phyloP scores from a whole-genome alignment of 2,888 invertebrate genomes.

The Campopleginae sp. region DNA sequence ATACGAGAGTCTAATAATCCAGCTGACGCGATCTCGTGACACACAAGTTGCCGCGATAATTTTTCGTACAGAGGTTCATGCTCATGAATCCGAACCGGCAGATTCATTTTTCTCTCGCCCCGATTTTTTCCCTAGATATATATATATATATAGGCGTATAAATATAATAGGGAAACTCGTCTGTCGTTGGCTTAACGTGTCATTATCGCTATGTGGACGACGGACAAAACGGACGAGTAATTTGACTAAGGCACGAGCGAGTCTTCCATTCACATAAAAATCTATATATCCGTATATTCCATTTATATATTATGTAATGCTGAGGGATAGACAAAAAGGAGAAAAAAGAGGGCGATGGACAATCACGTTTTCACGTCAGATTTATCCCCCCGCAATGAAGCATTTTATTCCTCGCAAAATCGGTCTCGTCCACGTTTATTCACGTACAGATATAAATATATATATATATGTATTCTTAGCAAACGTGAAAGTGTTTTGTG shows the following conservation, averaged over 20 bases:
- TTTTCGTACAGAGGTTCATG: slow-evolving; percentile 17
- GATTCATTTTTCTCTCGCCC: slow-evolving; percentile 69
- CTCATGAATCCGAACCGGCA: slow-evolving; percentile 59
- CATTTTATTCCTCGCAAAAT: slow-evolving; percentile 64
- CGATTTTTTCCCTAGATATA: slow-evolving; percentile 37
- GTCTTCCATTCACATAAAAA: slow-evolving; percentile 46
- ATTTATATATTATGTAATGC: slow-evolving; percentile 19
- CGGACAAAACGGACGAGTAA: slow-evolving; percentile 70
- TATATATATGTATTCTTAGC: slow-evolving; percentile 4
- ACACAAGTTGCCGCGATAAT: slow-evolving; percentile 27
- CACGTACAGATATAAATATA: background rate
- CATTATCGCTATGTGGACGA: slow-evolving; percentile 69
- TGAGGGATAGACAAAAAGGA: background rate
- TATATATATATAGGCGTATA: slow-evolving; percentile 12
- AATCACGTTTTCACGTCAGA: slow-evolving; percentile 59
- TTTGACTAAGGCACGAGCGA: slow-evolving; percentile 75
- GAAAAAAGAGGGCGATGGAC: slow-evolving; percentile 35
- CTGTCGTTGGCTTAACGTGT: slow-evolving; percentile 72
- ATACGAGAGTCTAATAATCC: slow-evolving; percentile 14
- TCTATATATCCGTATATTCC: background rate
- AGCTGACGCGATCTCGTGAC: slow-evolving; percentile 32
- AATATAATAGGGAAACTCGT: slow-evolving; percentile 18
- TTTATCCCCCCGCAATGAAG: slow-evolving; percentile 42
- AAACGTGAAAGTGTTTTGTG: background rate
- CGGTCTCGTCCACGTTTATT: slow-evolving; percentile 52